A percentile compares a stretch with the other conserved stretches of the same genome.
phyloP scores from a whole-genome alignment of 92 coral and sea anemone species.

The Porites rus region DNA sequence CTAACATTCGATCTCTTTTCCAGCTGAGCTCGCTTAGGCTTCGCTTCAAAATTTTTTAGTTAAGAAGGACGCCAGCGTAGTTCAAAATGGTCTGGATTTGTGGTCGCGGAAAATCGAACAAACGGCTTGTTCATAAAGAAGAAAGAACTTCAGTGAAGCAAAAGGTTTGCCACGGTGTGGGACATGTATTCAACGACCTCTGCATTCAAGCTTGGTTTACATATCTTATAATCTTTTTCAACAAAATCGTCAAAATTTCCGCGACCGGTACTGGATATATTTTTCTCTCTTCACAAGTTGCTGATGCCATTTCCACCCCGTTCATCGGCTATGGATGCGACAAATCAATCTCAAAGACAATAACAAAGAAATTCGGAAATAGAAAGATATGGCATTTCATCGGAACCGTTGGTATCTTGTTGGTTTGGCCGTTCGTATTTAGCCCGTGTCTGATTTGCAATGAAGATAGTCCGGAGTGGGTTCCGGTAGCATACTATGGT shows the following conservation, averaged over 20 bases:
- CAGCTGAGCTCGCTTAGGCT: not conserved
- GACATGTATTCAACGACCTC: constrained; percentile 91
- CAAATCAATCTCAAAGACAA: constrained; percentile 68
- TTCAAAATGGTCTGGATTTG: constrained; percentile 53
- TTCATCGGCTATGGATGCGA: constrained; percentile 90
- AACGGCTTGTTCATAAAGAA: constrained; percentile 47
- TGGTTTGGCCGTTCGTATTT: constrained; percentile 89
- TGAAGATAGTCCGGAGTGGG: constrained; percentile 71
- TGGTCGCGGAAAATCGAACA: constrained; percentile 21
- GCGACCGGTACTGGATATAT: constrained; percentile 80
- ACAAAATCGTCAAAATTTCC: constrained; percentile 75
- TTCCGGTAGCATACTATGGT: constrained; percentile 69
- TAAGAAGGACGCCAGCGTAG: not conserved
- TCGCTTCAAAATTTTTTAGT: not conserved
- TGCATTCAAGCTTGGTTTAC: constrained; percentile 96
- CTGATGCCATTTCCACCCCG: constrained; percentile 87
- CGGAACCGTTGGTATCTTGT: constrained; percentile 83
- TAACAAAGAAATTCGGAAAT: constrained; percentile 79
- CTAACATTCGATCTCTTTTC: not conserved
- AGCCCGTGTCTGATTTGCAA: constrained; percentile 82
- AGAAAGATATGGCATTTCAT: constrained; percentile 88
- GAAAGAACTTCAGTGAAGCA: constrained; percentile 84
- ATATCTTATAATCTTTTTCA: constrained; percentile 83
- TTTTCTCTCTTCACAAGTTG: constrained; percentile 81
- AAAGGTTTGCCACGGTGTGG: constrained; percentile 84